phyloP scores from a whole-genome alignment of 2,888 invertebrate genomes.

The Drosophila testacea region DNA sequence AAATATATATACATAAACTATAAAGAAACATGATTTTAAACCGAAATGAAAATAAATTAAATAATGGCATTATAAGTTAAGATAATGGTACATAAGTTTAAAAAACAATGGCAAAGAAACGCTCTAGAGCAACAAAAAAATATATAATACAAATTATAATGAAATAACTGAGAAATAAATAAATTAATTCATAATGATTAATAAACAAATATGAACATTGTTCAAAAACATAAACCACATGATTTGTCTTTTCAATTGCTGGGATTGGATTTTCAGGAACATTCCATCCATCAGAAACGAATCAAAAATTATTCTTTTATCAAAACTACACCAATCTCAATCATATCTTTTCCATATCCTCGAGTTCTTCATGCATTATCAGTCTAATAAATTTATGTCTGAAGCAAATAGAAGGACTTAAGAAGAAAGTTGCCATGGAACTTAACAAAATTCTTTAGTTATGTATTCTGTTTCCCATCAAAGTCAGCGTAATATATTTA shows the following conservation, averaged over 20 bases:
- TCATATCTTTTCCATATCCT: too few relatives aligned
- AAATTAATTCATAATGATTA: conserved; percentile 81
- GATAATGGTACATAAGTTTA: conserved; percentile 80
- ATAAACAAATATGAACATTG: conserved; percentile 83
- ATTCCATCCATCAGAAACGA: background rate
- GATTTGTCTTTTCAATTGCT: conserved; percentile 6
- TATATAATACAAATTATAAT: conserved; percentile 76
- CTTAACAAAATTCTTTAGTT: too few relatives aligned
- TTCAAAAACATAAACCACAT: conserved; percentile 73
- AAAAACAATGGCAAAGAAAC: conserved; percentile 85
- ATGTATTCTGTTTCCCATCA: too few relatives aligned
- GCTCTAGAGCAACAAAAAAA: conserved; percentile 78
- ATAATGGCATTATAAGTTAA: conserved; percentile 77
- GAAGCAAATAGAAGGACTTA: too few relatives aligned
- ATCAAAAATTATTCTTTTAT: background rate
- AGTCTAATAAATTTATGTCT: too few relatives aligned
- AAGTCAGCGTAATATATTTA: too few relatives aligned
- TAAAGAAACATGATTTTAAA: conserved; percentile 75
- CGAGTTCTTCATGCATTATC: too few relatives aligned
- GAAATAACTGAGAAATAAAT: conserved; percentile 81
- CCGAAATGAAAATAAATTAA: conserved; percentile 60
- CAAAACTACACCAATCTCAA: too few relatives aligned
- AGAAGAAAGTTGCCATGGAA: too few relatives aligned
- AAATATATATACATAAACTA: conserved; percentile 49
- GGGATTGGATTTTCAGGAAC: background rate